Conservation (phyloP, 2,888 invertebrate genomes). For the Drosophila longiperda region DNA sequence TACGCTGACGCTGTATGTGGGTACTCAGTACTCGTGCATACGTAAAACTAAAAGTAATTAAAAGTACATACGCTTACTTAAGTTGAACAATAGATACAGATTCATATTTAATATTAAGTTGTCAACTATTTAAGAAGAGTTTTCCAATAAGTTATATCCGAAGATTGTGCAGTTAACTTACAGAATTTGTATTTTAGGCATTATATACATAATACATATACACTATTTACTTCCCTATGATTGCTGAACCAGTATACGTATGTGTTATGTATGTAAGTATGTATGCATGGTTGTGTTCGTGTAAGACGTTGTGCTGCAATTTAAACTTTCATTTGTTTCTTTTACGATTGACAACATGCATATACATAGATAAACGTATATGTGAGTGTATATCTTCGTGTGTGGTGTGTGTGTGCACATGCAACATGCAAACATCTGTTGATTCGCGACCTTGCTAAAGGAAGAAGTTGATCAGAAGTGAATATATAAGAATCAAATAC, state of each 20-base stretch:
- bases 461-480: constrained; percentile 18
- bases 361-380: neutral
- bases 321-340: constrained; percentile 16
- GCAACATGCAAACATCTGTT: constrained; percentile 41
- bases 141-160: neutral
- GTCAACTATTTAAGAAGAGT: constrained; percentile 5
- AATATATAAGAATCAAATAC: constrained; percentile 2
- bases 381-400: neutral
- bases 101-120: neutral
- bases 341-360: constrained; percentile 2
- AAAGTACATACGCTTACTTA: constrained; percentile 33
- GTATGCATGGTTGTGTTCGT: neutral
- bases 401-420: constrained; percentile 6
- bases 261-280: neutral
- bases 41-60: constrained; percentile 51
- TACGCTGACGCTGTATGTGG: constrained; percentile 15
- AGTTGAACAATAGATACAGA: constrained; percentile 10
- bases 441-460: constrained; percentile 28
- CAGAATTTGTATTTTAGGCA: neutral
- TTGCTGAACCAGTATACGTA: neutral
- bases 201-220: constrained; percentile 4
- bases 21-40: constrained; percentile 17
- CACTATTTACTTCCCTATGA: constrained; percentile 1
- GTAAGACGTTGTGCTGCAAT: constrained; percentile 9
- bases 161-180: constrained; percentile 2